These are phyloP conservation scores for Bucco capensis DNA, from an alignment of 2,113 vertebrate genomes.

Conservation along the genomic window DNA sequence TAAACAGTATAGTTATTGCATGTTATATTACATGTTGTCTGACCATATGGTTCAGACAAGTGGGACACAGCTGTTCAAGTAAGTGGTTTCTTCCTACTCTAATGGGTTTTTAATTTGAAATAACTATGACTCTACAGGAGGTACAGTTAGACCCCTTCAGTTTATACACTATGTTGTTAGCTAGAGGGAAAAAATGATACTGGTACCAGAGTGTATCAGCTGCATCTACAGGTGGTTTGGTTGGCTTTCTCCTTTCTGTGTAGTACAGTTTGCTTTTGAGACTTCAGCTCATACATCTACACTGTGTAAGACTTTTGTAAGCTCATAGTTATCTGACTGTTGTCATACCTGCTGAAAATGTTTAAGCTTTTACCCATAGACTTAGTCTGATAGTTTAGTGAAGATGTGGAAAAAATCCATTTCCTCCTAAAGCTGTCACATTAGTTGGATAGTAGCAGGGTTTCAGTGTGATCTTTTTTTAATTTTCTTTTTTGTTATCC, in stretches of 20 bases:
- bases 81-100: background rate
- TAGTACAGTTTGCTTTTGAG: background rate
- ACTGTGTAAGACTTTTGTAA: background rate
- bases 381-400: background rate
- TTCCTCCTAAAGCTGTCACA: background rate
- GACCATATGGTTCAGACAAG: conserved; percentile 13
- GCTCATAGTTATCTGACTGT: background rate
- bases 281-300: background rate
- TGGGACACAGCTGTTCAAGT: background rate
- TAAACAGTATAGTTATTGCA: background rate
- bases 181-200: background rate
- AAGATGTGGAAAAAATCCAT: background rate
- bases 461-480: background rate
- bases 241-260: background rate
- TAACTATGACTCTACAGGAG: background rate
- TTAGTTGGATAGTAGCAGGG: background rate
- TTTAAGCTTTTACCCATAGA: background rate
- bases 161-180: background rate
- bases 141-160: background rate
- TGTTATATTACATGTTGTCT: background rate
- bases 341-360: background rate
- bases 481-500: background rate
- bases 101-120: conserved; percentile 35
- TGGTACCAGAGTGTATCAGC: background rate
- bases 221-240: background rate